phyloP scores from a whole-genome alignment of 1,140 invertebrate genomes.

The Paramacrobiotus metropolitanus region DNA sequence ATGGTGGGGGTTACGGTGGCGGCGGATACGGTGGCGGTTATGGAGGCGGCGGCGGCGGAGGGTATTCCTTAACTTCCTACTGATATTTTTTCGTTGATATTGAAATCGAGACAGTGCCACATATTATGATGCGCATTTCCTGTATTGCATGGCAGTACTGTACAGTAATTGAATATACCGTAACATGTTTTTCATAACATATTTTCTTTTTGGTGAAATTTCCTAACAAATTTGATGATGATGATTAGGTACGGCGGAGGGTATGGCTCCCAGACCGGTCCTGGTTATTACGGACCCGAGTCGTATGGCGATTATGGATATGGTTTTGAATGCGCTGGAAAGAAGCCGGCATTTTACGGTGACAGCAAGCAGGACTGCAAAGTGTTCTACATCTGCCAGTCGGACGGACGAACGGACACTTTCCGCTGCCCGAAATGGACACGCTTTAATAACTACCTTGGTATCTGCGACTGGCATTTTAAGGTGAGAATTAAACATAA shows the following conservation, averaged over 20 bases:
- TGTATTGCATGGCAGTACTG: too few species aligned
- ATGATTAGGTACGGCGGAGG: too few species aligned
- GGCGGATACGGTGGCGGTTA: neutral
- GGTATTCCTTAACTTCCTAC: too few species aligned
- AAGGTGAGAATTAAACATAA: too few species aligned
- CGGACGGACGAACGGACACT: neutral
- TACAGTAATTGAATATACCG: neutral
- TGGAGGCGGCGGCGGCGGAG: neutral
- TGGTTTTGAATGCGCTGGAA: neutral
- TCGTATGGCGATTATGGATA: neutral
- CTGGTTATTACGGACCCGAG: constrained; percentile 1
- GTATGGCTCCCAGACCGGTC: too few species aligned
- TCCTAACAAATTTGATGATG: too few species aligned
- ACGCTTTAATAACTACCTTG: neutral
- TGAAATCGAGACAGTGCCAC: too few species aligned
- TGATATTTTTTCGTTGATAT: too few species aligned
- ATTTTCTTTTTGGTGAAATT: too few species aligned
- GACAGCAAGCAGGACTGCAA: neutral
- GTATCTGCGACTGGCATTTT: constrained; percentile 5
- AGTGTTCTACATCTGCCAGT: constrained; percentile 4
- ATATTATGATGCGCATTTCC: too few species aligned
- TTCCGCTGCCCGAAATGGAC: constrained; percentile 5
- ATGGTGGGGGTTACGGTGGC: neutral
- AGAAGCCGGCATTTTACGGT: constrained; percentile 4
- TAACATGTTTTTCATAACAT: too few species aligned